Base-by-base conservation (phyloP, 1,140 invertebrate genomes). In the Anastrepha ludens region DNA sequence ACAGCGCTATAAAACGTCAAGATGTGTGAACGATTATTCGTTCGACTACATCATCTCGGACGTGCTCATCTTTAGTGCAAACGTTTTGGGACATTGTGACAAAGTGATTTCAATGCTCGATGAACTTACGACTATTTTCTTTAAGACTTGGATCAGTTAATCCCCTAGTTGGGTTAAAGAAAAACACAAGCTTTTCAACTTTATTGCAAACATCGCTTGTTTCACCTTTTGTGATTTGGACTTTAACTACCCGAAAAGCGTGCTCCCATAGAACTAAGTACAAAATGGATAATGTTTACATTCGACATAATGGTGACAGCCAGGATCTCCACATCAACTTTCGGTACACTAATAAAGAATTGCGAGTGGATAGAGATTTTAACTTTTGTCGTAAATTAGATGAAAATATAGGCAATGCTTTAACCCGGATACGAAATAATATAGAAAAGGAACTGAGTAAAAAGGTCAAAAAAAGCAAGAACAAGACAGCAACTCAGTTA, bases 381-480 rank as follows among this genome's bases (percentile, higher is more conserved):
- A 97, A 96, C 92, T 96, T 97, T 86, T 94, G 94, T 62, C 93
- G 96, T 62, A 93, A 93, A n/a, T 90, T 94, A 60, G 88, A 92
- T 2, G 96, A 97, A 93, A 94, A 90, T 15, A 90, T 97, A 15
- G 91, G 94, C 59, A 93, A 89, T 58, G 94, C 96, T 87, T 89
- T 96, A 7, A 90, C 89, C n/a, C 93, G 96, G 86, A 95, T 97
- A 59, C 94, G 93, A 11, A 93, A 89, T 0, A 97, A 96, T 91
- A 90, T 97, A 44, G 93, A 93, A 65, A 96, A 96, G 92, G 92
- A 94, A 87, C 74, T 94, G 0, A 93, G 92, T 17, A 94, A 94
- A 88, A 94, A 94, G 87, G 88, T 88, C 89, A 94, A 92, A 89
- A 93, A 93, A 87, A 89, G 91, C 29, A 92, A 89, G 89, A 91